A percentile compares a stretch with the other conserved stretches of the same genome.
Conservation (phyloP, 2,797 vertebrate genomes). For the Columba guinea region DNA sequence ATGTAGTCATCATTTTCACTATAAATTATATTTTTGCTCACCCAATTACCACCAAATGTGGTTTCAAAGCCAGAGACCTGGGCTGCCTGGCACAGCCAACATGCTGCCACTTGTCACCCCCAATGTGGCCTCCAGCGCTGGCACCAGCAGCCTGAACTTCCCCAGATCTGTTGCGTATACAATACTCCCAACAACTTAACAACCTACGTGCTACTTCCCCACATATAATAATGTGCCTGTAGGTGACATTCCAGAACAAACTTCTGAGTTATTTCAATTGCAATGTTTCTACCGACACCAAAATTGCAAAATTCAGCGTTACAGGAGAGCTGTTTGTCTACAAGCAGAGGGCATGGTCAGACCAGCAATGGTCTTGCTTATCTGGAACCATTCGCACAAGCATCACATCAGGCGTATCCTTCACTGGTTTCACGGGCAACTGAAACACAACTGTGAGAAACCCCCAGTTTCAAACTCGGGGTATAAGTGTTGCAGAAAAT, state of each 20-base stretch:
- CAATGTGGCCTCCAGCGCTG: background rate
- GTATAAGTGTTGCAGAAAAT: background rate
- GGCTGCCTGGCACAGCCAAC: background rate
- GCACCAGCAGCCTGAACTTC: background rate
- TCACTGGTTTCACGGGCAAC: background rate
- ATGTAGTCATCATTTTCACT: background rate
- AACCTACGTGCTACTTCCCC: background rate
- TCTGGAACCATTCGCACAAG: background rate
- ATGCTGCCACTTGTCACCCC: background rate
- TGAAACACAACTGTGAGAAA: background rate
- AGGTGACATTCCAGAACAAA: background rate
- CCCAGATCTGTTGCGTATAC: background rate
- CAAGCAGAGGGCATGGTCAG: background rate
- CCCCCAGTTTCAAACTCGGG: background rate
- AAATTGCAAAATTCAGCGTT: accelerated
- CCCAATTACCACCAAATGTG: background rate
- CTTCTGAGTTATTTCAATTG: background rate
- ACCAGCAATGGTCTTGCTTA: background rate
- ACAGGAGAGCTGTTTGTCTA: background rate
- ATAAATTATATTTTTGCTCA: background rate
- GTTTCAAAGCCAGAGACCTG: background rate
- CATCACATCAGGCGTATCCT: background rate
- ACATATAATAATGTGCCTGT: accelerated
- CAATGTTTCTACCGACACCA: background rate
- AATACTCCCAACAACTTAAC: background rate